Base-by-base conservation (phyloP, 2,113 vertebrate species). In the Rhynchomys soricoides region DNA sequence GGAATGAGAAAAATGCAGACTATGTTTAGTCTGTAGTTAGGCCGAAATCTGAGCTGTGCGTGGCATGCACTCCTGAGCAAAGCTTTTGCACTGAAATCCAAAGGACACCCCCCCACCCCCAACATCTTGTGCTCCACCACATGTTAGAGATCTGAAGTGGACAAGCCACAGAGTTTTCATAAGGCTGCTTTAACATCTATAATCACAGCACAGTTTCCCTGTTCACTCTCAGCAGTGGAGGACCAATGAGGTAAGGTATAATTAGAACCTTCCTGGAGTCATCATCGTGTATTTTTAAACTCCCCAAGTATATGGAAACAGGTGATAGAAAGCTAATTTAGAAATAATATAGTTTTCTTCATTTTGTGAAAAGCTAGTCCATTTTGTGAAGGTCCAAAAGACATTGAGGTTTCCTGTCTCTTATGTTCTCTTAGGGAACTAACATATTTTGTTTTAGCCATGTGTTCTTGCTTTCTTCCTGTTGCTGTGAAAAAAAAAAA, bases 1-100 rank as follows among this genome's bases (percentile, higher is more conserved):
- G 96, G 97, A 97, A 98, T 97, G 96, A 89, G 93, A 89, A 98
- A 93, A 95, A 98, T 91, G 95, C 95, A 97, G 97, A 97, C 97
- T 83, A 0, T 98, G 94, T 98, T 98, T 98, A 98, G 97, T 98
- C 97, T 98, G 82, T 82, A 97, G 81, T 96, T 95, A 93, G 95
- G 90, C 87, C 77, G 96, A 97, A 97, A 98, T 89, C 85, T 75
- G 96, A 98, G 89, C 96, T 83, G 1, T 13, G 11, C 75, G 43
- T 55, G 59, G 82, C 62, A 9, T 43, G 91, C 45, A 73, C 86
- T 94, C 78, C 97, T 29, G 62, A 92, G 93, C 24, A 96, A 64
- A 91, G 57, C 93, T 57, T 74, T 94, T 79, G 86, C 59, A 34
- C 8, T 62, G 86, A 78, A 93, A 94, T 91, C 74, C 89, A 93